Conservation (phyloP, 2,888 invertebrate genomes). For the Scrobipalpa costella region DNA sequence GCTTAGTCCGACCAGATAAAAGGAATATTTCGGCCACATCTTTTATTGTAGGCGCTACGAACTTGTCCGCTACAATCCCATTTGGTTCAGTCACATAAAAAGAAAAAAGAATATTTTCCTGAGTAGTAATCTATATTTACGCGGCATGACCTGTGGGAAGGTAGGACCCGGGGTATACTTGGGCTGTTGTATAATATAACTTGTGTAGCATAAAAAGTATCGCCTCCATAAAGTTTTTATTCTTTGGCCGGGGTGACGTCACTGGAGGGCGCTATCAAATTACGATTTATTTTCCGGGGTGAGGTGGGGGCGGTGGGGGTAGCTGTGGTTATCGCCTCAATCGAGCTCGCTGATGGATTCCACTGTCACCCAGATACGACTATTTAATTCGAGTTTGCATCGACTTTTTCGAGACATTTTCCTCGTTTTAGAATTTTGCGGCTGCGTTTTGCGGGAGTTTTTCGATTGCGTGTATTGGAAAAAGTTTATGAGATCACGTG, state of each 20-base stretch:
- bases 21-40: background rate
- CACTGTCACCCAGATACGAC: conserved; percentile 69
- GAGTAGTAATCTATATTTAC: conserved; percentile 20
- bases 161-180: conserved; percentile 14
- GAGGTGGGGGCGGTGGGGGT: conserved; percentile 38
- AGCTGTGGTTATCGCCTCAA: conserved; percentile 56
- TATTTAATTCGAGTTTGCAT: conserved; percentile 72
- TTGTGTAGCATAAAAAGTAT: conserved; percentile 27
- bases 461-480: conserved; percentile 24
- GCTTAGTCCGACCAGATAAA: background rate
- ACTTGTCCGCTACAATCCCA: conserved; percentile 10
- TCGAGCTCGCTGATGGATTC: conserved; percentile 70
- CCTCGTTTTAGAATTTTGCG: conserved; percentile 22
- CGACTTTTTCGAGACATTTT: conserved; percentile 61
- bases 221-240: conserved; percentile 34
- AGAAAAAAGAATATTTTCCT: conserved; percentile 13
- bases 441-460: conserved; percentile 27
- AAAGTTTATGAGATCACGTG: conserved; percentile 10
- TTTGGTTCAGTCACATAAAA: conserved; percentile 20
- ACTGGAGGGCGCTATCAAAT: conserved; percentile 58
- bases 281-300: conserved; percentile 59
- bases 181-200: background rate
- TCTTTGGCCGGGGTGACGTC: conserved; percentile 28
- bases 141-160: conserved; percentile 16
- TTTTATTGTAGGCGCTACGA: conserved; percentile 10